These are phyloP conservation scores for Parnassius orleans DNA, from an alignment of 2,888 invertebrate species.

Conservation along the genomic window DNA sequence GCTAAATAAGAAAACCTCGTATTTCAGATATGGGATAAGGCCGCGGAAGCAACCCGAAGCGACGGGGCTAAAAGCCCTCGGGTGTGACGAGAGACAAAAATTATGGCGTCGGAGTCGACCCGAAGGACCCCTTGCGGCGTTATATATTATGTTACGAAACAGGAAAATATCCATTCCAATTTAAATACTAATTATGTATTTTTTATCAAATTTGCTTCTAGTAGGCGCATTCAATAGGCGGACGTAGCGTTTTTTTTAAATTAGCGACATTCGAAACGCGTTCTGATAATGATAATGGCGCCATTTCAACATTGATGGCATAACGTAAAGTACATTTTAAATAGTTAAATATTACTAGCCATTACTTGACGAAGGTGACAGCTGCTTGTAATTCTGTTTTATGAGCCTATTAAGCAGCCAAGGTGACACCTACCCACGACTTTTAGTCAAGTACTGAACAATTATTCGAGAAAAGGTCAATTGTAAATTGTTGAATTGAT, in stretches of 20 bases:
- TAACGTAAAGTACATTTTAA: conserved; percentile 15
- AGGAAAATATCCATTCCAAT: conserved; percentile 30
- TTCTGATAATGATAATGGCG: conserved; percentile 20
- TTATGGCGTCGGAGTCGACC: conserved; percentile 41
- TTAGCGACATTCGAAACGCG: conserved; percentile 9
- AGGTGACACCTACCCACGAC: conserved; percentile 14
- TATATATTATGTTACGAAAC: no score
- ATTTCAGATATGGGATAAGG: conserved; percentile 27
- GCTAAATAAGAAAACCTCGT: conserved; percentile 25
- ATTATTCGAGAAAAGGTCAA: conserved; percentile 4
- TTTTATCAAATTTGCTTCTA: conserved; percentile 25
- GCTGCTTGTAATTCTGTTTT: conserved; percentile 17
- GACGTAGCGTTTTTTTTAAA: conserved; percentile 11
- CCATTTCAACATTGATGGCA: conserved; percentile 15
- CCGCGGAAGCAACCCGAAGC: conserved; percentile 29
- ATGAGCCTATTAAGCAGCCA: conserved; percentile 19
- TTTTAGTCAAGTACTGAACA: conserved; percentile 5
- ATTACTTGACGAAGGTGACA: conserved; percentile 13
- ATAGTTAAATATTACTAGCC: conserved; percentile 16
- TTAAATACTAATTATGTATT: conserved; percentile 32
- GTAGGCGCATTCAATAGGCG: conserved; percentile 18
- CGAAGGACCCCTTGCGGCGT: conserved; percentile 29
- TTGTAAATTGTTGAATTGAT: conserved; percentile 4
- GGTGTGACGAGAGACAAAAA: conserved; percentile 50
- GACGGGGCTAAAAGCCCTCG: conserved; percentile 37